Evolutionary conservation across 2,888 invertebrate species (phyloP), one percentile per base, ranked within the genome.

Genomic region (Bruchidius siliquastri): DNA sequence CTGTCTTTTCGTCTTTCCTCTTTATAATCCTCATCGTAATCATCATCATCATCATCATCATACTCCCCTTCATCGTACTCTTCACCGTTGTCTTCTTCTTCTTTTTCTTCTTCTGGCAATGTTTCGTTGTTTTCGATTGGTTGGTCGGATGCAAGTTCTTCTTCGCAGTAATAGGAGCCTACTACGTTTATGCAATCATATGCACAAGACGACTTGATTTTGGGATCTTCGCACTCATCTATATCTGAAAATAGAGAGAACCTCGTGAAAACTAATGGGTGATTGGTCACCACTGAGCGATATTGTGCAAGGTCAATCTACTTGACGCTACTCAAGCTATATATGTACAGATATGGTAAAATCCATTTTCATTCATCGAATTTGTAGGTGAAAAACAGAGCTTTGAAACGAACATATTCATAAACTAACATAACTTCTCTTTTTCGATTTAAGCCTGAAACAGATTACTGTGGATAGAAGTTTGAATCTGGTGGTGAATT

Each of bases 181-280:
- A 88, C 87, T 0, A 88, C 89, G 83, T 93, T 93, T 76, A 90
- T 86, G 83, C 93, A 93, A 32, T 88, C 88, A 77, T 85, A 82
- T 2, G 84, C 82, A 76, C 92, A 88, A 76, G 83, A 76, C 67
- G 82, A 76, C 2, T 82, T 79, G n/a, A 87, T 79, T 72, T 86
- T 84, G 0, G 84, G 81, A 73, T 82, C 85, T 22, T 88, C 87
- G 81, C 93, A 93, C 84, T 93, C 93, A 81, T 93, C 89, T 49
- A 92, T 88, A 85, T 92, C 91, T 90, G 80, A 49, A 77, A 80
- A 78, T 70, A 30, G 20, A 26, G 26, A 70, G 13, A 26, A 26
- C 3, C 3, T 4, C 20, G 8, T 26, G 26, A 4, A 26, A 26
- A 32, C 13, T 13, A 2, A 20, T 0, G 22, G 1, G 21, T 18